Percentiles rank a stretch among this genome's conserved stretches.
Evolutionary conservation across 2,113 vertebrate species (phyloP).

Genomic region (Hippocampus mohnikei): DNA sequence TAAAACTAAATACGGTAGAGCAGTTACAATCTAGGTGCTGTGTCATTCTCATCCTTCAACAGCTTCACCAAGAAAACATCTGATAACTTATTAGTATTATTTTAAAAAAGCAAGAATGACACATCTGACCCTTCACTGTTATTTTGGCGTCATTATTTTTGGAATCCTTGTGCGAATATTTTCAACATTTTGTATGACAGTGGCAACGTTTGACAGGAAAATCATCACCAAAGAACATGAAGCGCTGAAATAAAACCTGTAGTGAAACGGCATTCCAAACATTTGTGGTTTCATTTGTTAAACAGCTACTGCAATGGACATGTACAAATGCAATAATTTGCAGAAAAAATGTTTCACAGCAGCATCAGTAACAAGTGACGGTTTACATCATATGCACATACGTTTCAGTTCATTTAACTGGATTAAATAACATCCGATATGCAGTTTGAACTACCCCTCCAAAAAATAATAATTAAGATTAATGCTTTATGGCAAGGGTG

Average conservation of each 20-base stretch:
- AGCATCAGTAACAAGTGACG: too few relatives aligned
- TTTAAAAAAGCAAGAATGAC: not conserved
- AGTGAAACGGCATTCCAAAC: slow-evolving; percentile 22
- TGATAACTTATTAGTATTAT: not conserved
- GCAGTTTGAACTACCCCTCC: too few relatives aligned
- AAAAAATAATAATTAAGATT: too few relatives aligned
- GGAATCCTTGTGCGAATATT: slow-evolving; percentile 10
- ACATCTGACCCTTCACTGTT: not conserved
- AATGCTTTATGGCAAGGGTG: too few relatives aligned
- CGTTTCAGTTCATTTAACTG: too few relatives aligned
- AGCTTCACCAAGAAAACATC: not conserved
- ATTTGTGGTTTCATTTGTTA: not conserved
- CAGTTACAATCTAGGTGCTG: not conserved
- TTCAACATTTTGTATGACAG: slow-evolving; percentile 22
- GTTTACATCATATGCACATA: too few relatives aligned
- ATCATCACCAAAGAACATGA: slow-evolving; percentile 26
- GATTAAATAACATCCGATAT: too few relatives aligned
- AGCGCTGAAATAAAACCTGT: slow-evolving; percentile 56
- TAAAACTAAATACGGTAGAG: not conserved
- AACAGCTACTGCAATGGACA: not conserved
- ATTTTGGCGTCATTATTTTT: not conserved
- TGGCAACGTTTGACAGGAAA: slow-evolving; percentile 12
- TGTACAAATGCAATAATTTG: not conserved
- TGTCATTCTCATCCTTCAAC: not conserved
- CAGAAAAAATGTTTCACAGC: too few relatives aligned